These are phyloP conservation scores for Sweltsa coloradensis DNA, from an alignment of 1,140 invertebrate species.

Conservation along the genomic window DNA sequence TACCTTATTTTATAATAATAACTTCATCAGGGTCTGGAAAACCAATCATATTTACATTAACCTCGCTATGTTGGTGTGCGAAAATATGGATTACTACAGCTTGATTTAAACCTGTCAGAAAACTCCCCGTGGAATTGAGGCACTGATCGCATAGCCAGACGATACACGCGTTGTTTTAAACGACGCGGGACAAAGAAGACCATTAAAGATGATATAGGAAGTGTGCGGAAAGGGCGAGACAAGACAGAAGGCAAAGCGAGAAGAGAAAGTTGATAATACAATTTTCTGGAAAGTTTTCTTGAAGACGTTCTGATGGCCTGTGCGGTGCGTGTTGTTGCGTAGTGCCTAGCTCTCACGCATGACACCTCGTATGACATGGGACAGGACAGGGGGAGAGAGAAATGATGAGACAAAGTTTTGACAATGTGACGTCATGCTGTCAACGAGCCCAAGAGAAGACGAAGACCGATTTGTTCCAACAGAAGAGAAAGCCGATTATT, in stretches of 20 bases:
- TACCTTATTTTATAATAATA: no score
- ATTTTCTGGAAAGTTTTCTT: background rate
- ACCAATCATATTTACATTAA: no score
- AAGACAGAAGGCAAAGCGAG: background rate
- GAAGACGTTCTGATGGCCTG: background rate
- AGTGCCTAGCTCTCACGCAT: background rate
- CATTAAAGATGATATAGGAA: no score
- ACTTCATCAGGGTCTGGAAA: no score
- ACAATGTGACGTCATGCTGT: constrained; percentile 2
- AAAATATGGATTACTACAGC: no score
- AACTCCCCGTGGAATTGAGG: no score
- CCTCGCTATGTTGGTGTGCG: no score
- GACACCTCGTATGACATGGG: background rate
- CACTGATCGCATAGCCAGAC: no score
- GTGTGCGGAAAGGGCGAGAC: no score
- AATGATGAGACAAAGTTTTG: constrained; percentile 6
- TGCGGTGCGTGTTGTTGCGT: background rate
- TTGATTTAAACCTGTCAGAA: no score
- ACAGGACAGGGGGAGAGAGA: background rate
- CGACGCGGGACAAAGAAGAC: no score
- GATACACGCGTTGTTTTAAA: no score
- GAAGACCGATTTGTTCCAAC: constrained; percentile 2
- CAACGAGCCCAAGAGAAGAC: constrained; percentile 2
- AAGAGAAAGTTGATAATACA: background rate
- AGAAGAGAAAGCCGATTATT: background rate